A percentile compares a stretch with the other conserved stretches of the same genome.
Evolutionary conservation across 2,797 vertebrate genomes (phyloP).

Genomic region (Heteromormyrus szaboi): DNA sequence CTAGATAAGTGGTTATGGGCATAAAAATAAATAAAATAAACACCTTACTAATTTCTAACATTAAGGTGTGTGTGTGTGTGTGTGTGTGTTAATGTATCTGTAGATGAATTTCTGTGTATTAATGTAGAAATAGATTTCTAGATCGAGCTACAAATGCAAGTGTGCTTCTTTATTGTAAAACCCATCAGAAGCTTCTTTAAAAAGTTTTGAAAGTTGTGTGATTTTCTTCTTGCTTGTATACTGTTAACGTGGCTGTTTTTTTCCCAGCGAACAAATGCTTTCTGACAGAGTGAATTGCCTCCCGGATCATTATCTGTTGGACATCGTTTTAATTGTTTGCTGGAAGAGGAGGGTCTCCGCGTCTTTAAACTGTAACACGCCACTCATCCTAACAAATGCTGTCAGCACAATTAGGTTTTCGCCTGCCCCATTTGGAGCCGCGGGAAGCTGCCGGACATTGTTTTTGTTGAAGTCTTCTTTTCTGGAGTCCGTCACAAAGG

Average conservation of each 20-base stretch:
- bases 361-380: not conserved
- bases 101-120: not conserved
- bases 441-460: conserved; percentile 38
- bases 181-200: not conserved
- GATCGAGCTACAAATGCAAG: not conserved
- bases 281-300: not conserved
- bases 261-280: not conserved
- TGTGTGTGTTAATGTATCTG: not conserved
- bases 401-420: not conserved
- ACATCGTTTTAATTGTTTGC: conserved; percentile 6
- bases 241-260: not conserved
- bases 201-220: not conserved
- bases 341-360: not conserved
- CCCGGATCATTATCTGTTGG: not conserved
- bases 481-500: conserved; percentile 62
- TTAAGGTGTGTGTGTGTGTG: not conserved
- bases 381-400: conserved; percentile 2
- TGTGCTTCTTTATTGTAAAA: not conserved
- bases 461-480: conserved; percentile 51
- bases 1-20: not conserved
- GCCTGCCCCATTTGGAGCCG: conserved; percentile 30
- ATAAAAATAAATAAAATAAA: not conserved
- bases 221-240: not conserved
- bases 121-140: not conserved
- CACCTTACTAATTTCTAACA: not conserved